Conservation (phyloP, 1,140 invertebrate species). For the Octopus sinensis region DNA sequence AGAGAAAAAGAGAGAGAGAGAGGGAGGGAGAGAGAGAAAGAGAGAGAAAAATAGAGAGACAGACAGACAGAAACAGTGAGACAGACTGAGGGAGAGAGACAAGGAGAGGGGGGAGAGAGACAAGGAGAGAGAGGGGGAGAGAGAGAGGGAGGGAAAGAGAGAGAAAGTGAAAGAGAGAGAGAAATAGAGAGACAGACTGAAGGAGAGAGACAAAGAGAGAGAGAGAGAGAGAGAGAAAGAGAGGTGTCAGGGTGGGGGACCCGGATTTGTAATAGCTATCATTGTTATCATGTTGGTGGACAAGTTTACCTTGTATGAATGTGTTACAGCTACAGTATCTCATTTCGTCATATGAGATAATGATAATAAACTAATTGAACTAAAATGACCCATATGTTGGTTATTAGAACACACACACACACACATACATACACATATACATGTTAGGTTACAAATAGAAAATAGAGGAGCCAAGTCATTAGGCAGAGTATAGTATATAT, state of each 20-base stretch:
- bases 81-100: background rate
- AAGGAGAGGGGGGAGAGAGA: background rate
- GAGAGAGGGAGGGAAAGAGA: background rate
- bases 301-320: no score
- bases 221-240: background rate
- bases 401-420: no score
- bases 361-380: no score
- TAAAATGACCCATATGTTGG: no score
- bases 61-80: background rate
- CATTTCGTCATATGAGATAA: no score
- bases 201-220: background rate
- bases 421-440: no score
- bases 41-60: background rate
- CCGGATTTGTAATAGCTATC: background rate
- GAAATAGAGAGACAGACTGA: background rate
- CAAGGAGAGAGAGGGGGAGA: background rate
- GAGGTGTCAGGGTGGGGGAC: background rate
- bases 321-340: no score
- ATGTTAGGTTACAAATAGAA: no score
- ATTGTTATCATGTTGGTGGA: no score
- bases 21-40: background rate
- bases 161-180: background rate
- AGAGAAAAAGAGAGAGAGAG: background rate
- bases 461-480: no score
- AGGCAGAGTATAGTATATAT: no score